Percentiles rank a stretch among this genome's conserved stretches.
These are phyloP conservation scores for Tetrapedia diversipes DNA, from an alignment of 2,888 invertebrate species.

Conservation along the genomic window DNA sequence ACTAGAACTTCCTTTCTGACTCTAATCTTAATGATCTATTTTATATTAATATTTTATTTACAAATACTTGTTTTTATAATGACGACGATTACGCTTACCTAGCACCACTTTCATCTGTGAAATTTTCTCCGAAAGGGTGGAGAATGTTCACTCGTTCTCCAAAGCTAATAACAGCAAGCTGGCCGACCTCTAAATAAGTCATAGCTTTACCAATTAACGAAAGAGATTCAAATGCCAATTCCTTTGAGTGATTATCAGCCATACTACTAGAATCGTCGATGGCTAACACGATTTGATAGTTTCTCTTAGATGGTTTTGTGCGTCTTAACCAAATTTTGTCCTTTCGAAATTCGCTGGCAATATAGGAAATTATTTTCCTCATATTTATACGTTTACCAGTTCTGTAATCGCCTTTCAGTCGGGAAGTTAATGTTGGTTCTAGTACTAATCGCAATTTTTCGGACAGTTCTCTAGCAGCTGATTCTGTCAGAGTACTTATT, in stretches of 20 bases:
- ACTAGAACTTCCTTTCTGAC: too few relatives aligned
- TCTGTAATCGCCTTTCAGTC: constrained; percentile 96
- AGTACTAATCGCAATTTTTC: constrained; percentile 96
- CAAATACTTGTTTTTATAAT: not conserved
- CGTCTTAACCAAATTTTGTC: constrained; percentile 99
- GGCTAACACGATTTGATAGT: constrained; percentile 98
- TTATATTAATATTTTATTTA: too few relatives aligned
- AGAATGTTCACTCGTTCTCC: constrained; percentile 93
- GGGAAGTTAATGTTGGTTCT: constrained; percentile 96
- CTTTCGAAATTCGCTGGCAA: constrained; percentile 99
- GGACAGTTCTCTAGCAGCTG: constrained; percentile 92
- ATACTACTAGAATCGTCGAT: constrained; percentile 97
- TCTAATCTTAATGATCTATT: too few relatives aligned
- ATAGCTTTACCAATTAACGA: constrained; percentile 95
- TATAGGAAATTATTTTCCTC: constrained; percentile 98
- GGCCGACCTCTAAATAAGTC: constrained; percentile 96
- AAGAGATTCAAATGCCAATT: constrained; percentile 96
- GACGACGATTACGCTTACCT: constrained; percentile 78
- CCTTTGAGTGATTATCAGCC: constrained; percentile 94
- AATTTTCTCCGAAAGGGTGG: constrained; percentile 93
- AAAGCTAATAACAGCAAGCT: constrained; percentile 95
- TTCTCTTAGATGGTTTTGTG: constrained; percentile 96
- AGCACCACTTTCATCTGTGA: constrained; percentile 93
- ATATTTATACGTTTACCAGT: constrained; percentile 99
- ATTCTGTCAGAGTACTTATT: constrained; percentile 85